phyloP scores from a whole-genome alignment of 2,797 vertebrate species.

The Crocidura indochinensis region DNA sequence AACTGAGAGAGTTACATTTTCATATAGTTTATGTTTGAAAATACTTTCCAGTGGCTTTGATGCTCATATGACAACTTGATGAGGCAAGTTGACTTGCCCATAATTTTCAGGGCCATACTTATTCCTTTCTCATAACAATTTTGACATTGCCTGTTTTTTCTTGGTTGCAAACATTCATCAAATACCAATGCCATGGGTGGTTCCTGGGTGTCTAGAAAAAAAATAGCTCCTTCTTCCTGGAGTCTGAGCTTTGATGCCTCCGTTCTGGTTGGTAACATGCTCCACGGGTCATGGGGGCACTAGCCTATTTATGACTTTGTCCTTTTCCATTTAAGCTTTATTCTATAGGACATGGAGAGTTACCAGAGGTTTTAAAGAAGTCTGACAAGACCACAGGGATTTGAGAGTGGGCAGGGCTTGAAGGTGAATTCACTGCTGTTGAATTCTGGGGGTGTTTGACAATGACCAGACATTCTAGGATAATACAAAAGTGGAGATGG shows the following conservation, averaged over 20 bases:
- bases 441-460: background rate
- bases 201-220: constrained; percentile 41
- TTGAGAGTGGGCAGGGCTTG: background rate
- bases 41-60: background rate
- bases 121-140: constrained; percentile 27
- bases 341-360: background rate
- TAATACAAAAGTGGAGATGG: background rate
- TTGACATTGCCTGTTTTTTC: background rate
- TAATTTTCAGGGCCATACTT: background rate
- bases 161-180: background rate
- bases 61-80: background rate
- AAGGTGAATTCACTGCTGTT: background rate
- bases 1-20: background rate
- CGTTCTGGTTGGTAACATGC: background rate
- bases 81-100: too few species aligned
- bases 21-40: constrained; percentile 15
- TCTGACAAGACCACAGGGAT: too few species aligned
- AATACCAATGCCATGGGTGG: background rate
- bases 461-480: background rate
- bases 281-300: background rate
- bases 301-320: background rate
- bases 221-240: constrained; percentile 24
- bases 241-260: constrained; percentile 30
- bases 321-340: background rate
- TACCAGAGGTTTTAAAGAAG: background rate